These are phyloP conservation scores for Ciconia stormi DNA, from an alignment of 2,113 vertebrate species.

Conservation along the genomic window DNA sequence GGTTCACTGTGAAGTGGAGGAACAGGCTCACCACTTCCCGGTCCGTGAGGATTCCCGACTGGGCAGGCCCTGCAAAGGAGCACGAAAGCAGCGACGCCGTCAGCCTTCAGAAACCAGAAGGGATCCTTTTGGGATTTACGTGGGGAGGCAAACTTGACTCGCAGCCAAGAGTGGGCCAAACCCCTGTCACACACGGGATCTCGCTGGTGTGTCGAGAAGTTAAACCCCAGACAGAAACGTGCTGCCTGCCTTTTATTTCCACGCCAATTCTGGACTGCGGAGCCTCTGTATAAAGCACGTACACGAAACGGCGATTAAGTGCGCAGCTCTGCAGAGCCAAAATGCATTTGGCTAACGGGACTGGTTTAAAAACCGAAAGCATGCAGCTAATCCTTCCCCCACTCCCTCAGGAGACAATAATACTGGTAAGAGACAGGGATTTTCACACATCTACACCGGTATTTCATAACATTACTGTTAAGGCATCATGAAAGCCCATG, in stretches of 20 bases:
- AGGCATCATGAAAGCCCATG: background rate
- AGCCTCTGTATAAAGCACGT: fast-evolving
- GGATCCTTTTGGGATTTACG: background rate
- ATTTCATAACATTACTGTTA: background rate
- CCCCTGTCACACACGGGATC: background rate
- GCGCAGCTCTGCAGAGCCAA: background rate
- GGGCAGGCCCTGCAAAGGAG: conserved; percentile 84
- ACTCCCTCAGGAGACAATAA: background rate
- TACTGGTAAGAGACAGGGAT: background rate
- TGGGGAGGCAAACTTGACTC: background rate
- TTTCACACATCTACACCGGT: fast-evolving
- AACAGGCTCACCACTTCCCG: conserved; percentile 95
- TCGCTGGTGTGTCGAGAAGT: background rate
- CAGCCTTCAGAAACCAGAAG: background rate
- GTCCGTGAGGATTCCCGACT: conserved; percentile 94
- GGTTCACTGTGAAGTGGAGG: conserved; percentile 96
- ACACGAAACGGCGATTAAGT: fast-evolving
- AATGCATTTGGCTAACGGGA: background rate
- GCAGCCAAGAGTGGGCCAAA: background rate
- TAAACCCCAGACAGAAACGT: background rate
- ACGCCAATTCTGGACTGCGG: fast-evolving
- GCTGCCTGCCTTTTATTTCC: background rate
- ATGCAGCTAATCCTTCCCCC: background rate
- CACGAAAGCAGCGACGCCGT: fast-evolving
- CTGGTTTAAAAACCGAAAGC: background rate